Base-by-base conservation (phyloP, 2,113 vertebrate genomes). In the Etheostoma cragini region DNA sequence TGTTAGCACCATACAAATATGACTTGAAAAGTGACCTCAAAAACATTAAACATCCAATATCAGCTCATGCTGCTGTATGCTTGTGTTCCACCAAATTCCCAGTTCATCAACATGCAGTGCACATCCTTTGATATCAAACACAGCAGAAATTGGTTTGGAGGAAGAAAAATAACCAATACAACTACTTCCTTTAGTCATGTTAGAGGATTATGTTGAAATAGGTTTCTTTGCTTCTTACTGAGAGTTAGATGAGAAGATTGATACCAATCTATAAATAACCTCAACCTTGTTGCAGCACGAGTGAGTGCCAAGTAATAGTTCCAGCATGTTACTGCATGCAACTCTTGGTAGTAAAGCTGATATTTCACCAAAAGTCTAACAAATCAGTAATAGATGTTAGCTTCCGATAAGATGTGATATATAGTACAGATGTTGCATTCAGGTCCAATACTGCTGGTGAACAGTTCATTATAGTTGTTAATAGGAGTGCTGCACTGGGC, bases 381-480 rank as follows among this genome's bases (percentile, higher is more conserved):
- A 12, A 19, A 11, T 21, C 0, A n/a, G 14, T 30, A 47, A 5
- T 35, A 11, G 8, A 53, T 42, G 6, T 45, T 33, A 47, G 19
- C 24, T 49, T 47, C 38, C 33, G 26, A 22, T 56, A 12, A 66
- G 38, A 33, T 3, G 4, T 57, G 57, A 58, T 2, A 13, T 47
- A 17, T 17, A n/a, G 3, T 13, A 46, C 4, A 24, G 3, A 24
- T 30, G 13, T 22, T 24, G 4, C n/a, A 24, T 67, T 75, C 16
- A 52, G n/a, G 3, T 46, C 13, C 19, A 52, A 6, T 57, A 5
- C 14, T 45, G 46, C 76, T 58, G 73, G 53, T 24, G 70, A 78
- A 38, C 65, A 83, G 65, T 65, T 85, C 50, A 86, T 85, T 82
- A 70, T 42, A 38, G 62, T 33, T 73, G 81, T 64, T 83, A 65